These are phyloP conservation scores for Thermophis baileyi DNA, from an alignment of 2,113 vertebrate species.

Conservation along the genomic window DNA sequence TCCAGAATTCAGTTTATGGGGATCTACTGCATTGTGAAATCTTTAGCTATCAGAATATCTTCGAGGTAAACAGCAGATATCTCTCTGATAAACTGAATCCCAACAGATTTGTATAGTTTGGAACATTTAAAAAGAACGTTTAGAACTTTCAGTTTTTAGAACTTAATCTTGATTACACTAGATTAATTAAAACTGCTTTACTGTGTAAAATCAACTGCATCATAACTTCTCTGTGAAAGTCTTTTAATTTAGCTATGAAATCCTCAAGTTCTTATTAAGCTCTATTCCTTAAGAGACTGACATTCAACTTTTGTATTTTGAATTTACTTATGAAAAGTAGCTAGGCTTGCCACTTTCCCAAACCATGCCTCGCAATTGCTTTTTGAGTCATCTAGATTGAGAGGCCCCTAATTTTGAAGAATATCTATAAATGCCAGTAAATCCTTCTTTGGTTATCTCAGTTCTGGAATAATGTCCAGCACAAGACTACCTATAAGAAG, in stretches of 20 bases:
- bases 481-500: not conserved
- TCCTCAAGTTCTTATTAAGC: not conserved
- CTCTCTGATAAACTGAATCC: not conserved
- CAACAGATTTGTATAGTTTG: not conserved
- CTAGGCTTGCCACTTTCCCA: not conserved
- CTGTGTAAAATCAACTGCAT: not conserved
- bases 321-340: not conserved
- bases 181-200: constrained; percentile 14
- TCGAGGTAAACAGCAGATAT: not conserved
- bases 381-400: not conserved
- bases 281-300: not conserved
- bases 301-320: not conserved
- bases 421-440: not conserved
- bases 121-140: not conserved
- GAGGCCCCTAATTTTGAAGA: not conserved
- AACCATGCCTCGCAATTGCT: not conserved
- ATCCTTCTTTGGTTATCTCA: not conserved
- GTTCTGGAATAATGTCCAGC: not conserved
- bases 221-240: not conserved
- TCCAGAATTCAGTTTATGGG: not conserved
- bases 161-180: not conserved
- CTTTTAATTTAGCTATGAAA: not conserved
- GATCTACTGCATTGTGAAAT: not conserved
- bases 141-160: not conserved
- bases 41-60: not conserved